Percentiles rank a stretch among this genome's conserved stretches.
Conservation (phyloP, 2,888 invertebrate species). For the Synanthedon formicaeformis region DNA sequence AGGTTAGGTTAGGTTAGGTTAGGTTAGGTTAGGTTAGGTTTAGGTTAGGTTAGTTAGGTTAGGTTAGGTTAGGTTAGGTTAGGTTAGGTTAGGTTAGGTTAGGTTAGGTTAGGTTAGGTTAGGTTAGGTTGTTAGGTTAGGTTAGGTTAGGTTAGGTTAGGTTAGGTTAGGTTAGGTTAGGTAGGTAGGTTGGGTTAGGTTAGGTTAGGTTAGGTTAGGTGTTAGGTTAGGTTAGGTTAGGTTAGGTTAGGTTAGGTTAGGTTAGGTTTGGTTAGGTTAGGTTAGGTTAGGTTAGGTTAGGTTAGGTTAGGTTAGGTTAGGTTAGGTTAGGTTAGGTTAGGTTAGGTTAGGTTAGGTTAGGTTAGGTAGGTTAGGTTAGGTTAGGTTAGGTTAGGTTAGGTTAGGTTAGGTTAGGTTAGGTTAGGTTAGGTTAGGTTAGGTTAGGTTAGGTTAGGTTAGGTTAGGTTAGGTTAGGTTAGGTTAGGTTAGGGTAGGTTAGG, state of each 20-base stretch:
- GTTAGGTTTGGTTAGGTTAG: no score
- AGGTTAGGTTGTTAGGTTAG: neutral
- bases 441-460: conserved; percentile 12
- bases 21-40: no score
- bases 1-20: conserved; percentile 1
- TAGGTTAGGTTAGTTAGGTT: no score
- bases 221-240: no score
- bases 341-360: conserved; percentile 4
- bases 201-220: no score
- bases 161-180: conserved; percentile 1
- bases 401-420: conserved; percentile 1
- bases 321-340: conserved; percentile 10
- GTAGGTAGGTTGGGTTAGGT: conserved; percentile 1
- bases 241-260: no score
- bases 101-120: conserved; percentile 3
- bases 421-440: no score
- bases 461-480: conserved; percentile 11
- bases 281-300: no score
- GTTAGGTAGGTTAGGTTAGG: conserved; percentile 4
- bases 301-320: conserved; percentile 4
- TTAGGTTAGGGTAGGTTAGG: conserved; percentile 1
- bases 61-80: no score
- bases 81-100: neutral
- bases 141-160: conserved; percentile 3
- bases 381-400: conserved; percentile 12